Evolutionary conservation across 2,888 invertebrate species (phyloP).

Genomic region (Drosophila setosimentum): DNA sequence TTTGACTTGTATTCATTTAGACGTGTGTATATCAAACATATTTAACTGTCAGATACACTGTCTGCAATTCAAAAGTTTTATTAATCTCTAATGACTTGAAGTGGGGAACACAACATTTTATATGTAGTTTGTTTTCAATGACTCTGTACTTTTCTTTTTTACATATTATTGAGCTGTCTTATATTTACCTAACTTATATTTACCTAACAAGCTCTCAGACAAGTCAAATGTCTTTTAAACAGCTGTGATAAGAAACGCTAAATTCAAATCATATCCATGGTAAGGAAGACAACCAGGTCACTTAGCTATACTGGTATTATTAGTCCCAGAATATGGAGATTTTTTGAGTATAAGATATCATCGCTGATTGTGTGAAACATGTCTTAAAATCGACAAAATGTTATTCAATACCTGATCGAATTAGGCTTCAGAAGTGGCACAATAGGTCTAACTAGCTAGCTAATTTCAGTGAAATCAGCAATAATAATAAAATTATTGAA

Average conservation of each 20-base stretch:
- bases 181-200: background rate
- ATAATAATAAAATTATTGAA: background rate
- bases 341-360: too few relatives aligned
- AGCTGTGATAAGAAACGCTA: background rate
- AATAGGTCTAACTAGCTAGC: background rate
- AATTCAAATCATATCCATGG: background rate
- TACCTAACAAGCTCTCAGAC: background rate
- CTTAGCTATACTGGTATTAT: background rate
- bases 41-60: background rate
- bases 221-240: background rate
- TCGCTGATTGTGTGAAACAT: too few relatives aligned
- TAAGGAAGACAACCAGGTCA: background rate
- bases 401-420: background rate
- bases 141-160: background rate
- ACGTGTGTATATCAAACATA: background rate
- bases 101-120: background rate
- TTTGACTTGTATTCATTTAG: background rate
- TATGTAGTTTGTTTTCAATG: background rate
- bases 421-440: background rate
- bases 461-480: background rate
- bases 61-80: background rate
- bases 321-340: background rate
- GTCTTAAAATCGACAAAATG: background rate
- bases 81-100: background rate
- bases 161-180: background rate